A percentile compares a stretch with the other conserved stretches of the same genome.
These are phyloP conservation scores for Orthosia gracilis DNA, from an alignment of 2,888 invertebrate species.

Conservation along the genomic window DNA sequence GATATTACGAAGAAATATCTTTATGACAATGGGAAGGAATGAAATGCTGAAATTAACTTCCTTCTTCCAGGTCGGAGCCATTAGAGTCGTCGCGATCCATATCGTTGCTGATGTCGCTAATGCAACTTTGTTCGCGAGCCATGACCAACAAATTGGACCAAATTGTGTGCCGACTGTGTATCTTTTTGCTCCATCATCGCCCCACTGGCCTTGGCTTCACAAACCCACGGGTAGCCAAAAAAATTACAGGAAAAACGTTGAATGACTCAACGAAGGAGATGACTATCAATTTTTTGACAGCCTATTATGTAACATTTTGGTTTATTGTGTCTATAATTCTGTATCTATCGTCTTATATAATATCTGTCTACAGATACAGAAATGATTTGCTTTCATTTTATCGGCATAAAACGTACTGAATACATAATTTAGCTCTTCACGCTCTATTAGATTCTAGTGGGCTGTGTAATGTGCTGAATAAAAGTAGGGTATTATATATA, in stretches of 20 bases:
- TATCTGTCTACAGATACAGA: slow-evolving; percentile 11
- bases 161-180: slow-evolving; percentile 44
- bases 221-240: slow-evolving; percentile 59
- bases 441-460: slow-evolving; percentile 27
- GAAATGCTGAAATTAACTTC: slow-evolving; percentile 49
- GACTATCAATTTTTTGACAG: slow-evolving; percentile 56
- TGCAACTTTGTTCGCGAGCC: slow-evolving; percentile 43
- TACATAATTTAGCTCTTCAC: slow-evolving; percentile 32
- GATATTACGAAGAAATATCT: slow-evolving; percentile 15
- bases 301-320: slow-evolving; percentile 52
- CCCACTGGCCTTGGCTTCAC: slow-evolving; percentile 69
- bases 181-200: slow-evolving; percentile 67
- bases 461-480: slow-evolving; percentile 30
- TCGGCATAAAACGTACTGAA: slow-evolving; percentile 24
- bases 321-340: slow-evolving; percentile 16
- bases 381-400: slow-evolving; percentile 28
- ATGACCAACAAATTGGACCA: slow-evolving; percentile 44
- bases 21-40: slow-evolving; percentile 37
- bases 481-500: slow-evolving; percentile 12
- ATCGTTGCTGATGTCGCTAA: slow-evolving; percentile 39
- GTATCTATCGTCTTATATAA: not conserved
- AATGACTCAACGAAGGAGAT: slow-evolving; percentile 66
- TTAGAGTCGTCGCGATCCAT: slow-evolving; percentile 44
- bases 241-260: slow-evolving; percentile 64
- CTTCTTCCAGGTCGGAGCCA: slow-evolving; percentile 24